phyloP scores from a whole-genome alignment of 2,113 vertebrate genomes.

The Eretmochelys imbricata region DNA sequence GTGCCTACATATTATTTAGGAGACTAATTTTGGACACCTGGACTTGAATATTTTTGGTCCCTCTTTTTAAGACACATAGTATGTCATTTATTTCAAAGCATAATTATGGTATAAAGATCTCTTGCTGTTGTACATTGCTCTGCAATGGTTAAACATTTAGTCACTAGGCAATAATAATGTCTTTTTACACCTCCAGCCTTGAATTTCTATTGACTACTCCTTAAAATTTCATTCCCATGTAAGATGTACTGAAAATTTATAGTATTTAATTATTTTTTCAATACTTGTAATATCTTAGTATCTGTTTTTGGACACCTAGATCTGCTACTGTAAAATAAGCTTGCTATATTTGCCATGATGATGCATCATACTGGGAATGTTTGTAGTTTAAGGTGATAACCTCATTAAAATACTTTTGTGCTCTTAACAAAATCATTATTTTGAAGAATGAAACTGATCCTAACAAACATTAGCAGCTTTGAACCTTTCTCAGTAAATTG shows the following conservation, averaged over 20 bases:
- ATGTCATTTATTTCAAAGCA: neutral
- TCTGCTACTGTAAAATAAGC: neutral
- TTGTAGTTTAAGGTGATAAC: neutral
- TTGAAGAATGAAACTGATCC: neutral
- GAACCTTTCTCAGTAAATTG: neutral
- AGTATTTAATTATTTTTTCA: neutral
- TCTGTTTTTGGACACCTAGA: neutral
- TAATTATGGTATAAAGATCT: neutral
- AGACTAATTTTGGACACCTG: neutral
- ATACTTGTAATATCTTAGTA: neutral
- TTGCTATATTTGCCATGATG: neutral
- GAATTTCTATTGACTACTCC: neutral
- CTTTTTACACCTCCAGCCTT: neutral
- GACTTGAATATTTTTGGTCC: fast-evolving
- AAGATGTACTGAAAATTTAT: neutral
- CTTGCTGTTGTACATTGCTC: neutral
- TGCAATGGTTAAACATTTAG: neutral
- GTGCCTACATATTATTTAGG: neutral
- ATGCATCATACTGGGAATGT: neutral
- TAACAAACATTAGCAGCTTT: neutral
- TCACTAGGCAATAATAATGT: neutral
- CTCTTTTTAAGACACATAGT: neutral
- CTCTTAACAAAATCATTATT: neutral
- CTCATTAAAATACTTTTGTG: neutral
- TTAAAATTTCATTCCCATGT: neutral